These are phyloP conservation scores for Bombus picipes DNA, from an alignment of 1,140 invertebrate species.

Conservation along the genomic window DNA sequence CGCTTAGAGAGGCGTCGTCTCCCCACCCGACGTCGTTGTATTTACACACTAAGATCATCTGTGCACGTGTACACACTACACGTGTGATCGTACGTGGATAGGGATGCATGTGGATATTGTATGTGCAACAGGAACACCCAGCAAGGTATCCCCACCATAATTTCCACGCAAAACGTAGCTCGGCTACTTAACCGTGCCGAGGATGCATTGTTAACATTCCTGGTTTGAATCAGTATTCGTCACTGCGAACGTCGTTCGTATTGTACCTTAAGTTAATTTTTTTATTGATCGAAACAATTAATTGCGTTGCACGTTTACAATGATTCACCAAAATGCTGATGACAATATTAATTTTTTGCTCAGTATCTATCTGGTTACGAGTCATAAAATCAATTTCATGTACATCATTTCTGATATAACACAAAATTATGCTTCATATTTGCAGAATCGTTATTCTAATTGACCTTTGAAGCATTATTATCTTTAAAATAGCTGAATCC, in stretches of 20 bases:
- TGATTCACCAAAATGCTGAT: no score
- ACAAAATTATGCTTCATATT: not conserved
- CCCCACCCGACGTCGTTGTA: conserved; percentile 47
- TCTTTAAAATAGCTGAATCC: not conserved
- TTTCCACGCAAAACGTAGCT: conserved; percentile 8
- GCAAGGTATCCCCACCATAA: conserved; percentile 1
- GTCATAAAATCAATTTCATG: not conserved
- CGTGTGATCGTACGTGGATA: no score
- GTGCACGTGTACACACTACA: not conserved
- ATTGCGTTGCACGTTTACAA: not conserved
- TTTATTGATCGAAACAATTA: not conserved
- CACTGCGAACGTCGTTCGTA: no score
- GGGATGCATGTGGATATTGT: not conserved
- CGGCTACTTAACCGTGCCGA: conserved; percentile 5
- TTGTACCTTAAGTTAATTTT: not conserved
- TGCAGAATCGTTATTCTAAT: not conserved
- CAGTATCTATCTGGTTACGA: not conserved
- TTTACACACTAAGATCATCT: conserved; percentile 33
- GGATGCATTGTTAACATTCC: conserved; percentile 39
- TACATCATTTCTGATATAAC: not conserved
- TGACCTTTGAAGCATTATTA: not conserved
- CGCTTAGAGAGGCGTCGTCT: conserved; percentile 69
- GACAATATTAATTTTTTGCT: no score
- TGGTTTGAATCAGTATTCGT: conserved; percentile 1
- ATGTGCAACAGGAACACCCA: conserved; percentile 18